Evolutionary conservation across 2,113 vertebrate genomes (phyloP), one percentile per base, ranked within the genome.

Genomic region (Hypomesus transpacificus): DNA sequence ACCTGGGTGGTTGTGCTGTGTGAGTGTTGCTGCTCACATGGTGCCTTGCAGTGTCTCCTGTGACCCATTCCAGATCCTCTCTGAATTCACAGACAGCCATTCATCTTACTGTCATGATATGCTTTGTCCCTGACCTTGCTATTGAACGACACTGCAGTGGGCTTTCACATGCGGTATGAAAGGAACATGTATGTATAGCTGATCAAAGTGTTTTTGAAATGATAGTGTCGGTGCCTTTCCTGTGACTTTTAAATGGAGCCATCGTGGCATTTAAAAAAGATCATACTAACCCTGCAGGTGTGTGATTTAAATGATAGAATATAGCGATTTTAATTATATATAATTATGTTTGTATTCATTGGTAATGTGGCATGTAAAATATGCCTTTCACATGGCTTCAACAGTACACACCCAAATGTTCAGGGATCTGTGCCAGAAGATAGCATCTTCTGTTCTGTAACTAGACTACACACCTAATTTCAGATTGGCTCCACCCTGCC

Each of bases 321-420:
- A 46, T 11, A 46, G 11, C 7, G 8, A 64, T 21, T 13, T 21
- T 54, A 64, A n/a, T 52, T 18, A 75, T 31, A 21, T 50, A 70
- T 67, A 81, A 79, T 59, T 78, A 68, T 9, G 64, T 67, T 34
- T 85, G 81, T 80, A 60, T 74, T 17, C 64, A 14, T 46, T 34
- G 16, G 22, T 16, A 31, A 80, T 80, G 70, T 67, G 52, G 74
- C 65, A 65, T 65, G 54, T 26, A 57, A 16, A 61, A 75, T 75
- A 75, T 82, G 66, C 74, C 58, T 80, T 60, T 67, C 34, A 58
- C n/a, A 39, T 77, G 52, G 60, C 71, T 75, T 75, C 34, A 39
- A 21, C 14, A 28, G 63, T 0, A 79, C 86, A 85, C 77, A 80
- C 82, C 85, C 83, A 73, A 60, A 54, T 46, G 56, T 50, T 56